Percentiles rank a stretch among this genome's conserved stretches.
Conservation (phyloP, 2,888 invertebrate species). For the Therioaphis trifolii region DNA sequence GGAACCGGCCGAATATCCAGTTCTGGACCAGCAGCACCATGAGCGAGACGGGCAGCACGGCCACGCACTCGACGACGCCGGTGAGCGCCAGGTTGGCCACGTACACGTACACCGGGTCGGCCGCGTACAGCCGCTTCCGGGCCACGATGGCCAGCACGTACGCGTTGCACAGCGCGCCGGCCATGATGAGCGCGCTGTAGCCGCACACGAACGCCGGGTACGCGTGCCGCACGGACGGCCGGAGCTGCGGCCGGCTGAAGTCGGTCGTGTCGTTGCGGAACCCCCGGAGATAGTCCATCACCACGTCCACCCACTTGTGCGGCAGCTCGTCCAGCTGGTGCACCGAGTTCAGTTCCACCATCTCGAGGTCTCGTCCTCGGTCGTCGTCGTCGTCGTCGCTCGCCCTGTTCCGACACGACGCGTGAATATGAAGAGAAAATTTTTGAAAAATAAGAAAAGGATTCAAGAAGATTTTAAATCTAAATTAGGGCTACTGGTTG, state of each 20-base stretch:
- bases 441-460: no score
- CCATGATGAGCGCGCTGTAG: constrained; percentile 73
- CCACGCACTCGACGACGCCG: constrained; percentile 76
- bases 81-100: constrained; percentile 77
- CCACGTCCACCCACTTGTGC: constrained; percentile 67
- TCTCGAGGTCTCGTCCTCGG: no score
- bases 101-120: constrained; percentile 76
- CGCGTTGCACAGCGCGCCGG: constrained; percentile 74
- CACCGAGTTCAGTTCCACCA: constrained; percentile 52
- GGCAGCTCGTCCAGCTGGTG: constrained; percentile 66
- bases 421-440: no score
- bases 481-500: no score
- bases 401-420: no score
- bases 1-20: constrained; percentile 79
- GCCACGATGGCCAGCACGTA: constrained; percentile 73
- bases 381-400: no score
- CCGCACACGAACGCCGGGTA: constrained; percentile 76
- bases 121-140: constrained; percentile 71
- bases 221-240: constrained; percentile 72
- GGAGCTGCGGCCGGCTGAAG: constrained; percentile 74
- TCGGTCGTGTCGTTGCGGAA: constrained; percentile 70
- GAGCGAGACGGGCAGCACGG: constrained; percentile 78
- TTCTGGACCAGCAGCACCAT: constrained; percentile 78
- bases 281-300: constrained; percentile 68
- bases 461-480: no score